Evolutionary conservation across 2,113 vertebrate species (phyloP), one percentile per base, ranked within the genome.

Genomic region (Nothobranchius furzeri): DNA sequence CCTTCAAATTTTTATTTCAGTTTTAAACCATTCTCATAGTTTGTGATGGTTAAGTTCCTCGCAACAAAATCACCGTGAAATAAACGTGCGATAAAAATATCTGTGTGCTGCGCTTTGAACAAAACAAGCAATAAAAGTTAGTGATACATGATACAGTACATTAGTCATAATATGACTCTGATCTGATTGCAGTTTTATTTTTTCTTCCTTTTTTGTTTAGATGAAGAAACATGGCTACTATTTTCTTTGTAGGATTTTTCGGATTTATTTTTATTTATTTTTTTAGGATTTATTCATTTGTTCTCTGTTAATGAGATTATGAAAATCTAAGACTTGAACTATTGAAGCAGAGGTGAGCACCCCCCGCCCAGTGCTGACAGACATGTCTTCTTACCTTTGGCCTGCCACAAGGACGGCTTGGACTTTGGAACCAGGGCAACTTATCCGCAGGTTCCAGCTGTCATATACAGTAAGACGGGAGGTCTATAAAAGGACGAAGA

Each of bases 361-460:
- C 87, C 20, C 81, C 82, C 75, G 68, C 78, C 88, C 72, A 73
- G 35, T 90, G 89, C 88, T 87, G 91, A 89, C 88, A 72, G 70
- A 81, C 81, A 79, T 56, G 76, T 85, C 85, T 83, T 72, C 65
- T 66, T 81, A 90, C 91, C 90, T 92, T 92, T 92, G 91, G 76
- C 82, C 91, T 91, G 89, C 89, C 90, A 92, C 91, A 92, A 74
- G 78, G 81, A 76, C 90, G 67, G 72, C 53, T 73, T 78, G 90
- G 87, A 91, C 91, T 91, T 91, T 92, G 90, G 86, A 92, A 86
- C 81, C 55, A 73, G 82, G 64, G 64, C 79, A 83, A 84, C 82
- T 87, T 85, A 88, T 81, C 84, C 73, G 53, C 87, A 88, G 37
- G 82, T 85, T 60, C 53, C 54, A 57, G 35, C 65, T 37, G 77